These are phyloP conservation scores for Trididemnum miniatum DNA, from an alignment of 23 tunicate species.

Conservation along the genomic window DNA sequence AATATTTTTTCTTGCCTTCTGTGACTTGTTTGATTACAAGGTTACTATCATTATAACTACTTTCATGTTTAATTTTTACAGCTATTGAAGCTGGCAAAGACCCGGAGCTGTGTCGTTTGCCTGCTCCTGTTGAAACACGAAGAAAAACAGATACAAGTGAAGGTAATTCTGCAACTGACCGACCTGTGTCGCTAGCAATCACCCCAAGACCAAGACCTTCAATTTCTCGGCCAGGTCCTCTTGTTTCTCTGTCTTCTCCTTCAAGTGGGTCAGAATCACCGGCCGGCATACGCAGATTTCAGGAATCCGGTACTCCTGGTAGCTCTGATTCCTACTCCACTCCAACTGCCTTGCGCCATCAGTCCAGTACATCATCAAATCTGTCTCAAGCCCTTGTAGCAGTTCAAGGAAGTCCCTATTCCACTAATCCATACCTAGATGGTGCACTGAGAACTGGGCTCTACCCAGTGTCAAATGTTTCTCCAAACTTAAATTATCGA, in stretches of 20 bases:
- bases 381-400: not conserved
- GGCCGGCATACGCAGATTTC: slow-evolving; percentile 33
- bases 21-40: too few species aligned
- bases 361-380: not conserved
- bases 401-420: not conserved
- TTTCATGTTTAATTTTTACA: not conserved
- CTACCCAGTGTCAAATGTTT: not conserved
- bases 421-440: not conserved
- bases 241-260: slow-evolving; percentile 49
- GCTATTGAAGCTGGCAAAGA: slow-evolving; percentile 73
- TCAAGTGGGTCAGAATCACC: slow-evolving; percentile 70
- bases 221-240: slow-evolving; percentile 5
- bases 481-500: not conserved
- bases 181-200: slow-evolving; percentile 76
- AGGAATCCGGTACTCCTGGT: not conserved
- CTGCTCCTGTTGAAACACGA: slow-evolving; percentile 72
- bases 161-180: slow-evolving; percentile 32
- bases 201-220: slow-evolving; percentile 80
- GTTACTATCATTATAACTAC: not conserved
- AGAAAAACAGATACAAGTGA: slow-evolving; percentile 49
- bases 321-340: slow-evolving; percentile 23
- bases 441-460: not conserved
- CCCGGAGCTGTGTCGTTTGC: slow-evolving; percentile 88
- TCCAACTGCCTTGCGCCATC: slow-evolving; percentile 5
- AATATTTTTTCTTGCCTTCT: too few species aligned